phyloP scores from a whole-genome alignment of 2,888 invertebrate species.

The Hydrotaea cyrtoneurina region DNA sequence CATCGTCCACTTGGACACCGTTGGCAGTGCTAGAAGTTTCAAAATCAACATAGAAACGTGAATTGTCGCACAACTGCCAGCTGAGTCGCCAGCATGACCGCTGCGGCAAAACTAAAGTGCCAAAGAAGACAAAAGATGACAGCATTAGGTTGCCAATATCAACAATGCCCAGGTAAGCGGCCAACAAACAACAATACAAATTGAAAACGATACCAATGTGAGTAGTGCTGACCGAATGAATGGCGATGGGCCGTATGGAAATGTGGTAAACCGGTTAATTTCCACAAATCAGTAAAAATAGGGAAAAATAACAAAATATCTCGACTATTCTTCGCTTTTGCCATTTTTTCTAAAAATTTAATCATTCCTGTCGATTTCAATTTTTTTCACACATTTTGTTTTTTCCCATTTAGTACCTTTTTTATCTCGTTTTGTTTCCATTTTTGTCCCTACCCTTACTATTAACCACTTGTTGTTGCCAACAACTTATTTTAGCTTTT shows the following conservation, averaged over 20 bases:
- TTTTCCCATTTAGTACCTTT: too few relatives aligned
- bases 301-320: too few relatives aligned
- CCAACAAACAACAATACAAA: constrained; percentile 23
- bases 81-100: constrained; percentile 68
- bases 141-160: constrained; percentile 65
- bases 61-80: constrained; percentile 68
- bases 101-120: constrained; percentile 68
- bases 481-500: too few relatives aligned
- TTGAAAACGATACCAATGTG: constrained; percentile 22
- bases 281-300: too few relatives aligned
- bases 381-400: too few relatives aligned
- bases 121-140: constrained; percentile 68
- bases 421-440: too few relatives aligned
- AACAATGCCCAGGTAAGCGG: constrained; percentile 7
- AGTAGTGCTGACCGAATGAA: neutral
- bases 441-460: too few relatives aligned
- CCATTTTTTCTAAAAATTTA: too few relatives aligned
- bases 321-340: too few relatives aligned
- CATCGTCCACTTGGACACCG: neutral
- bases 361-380: too few relatives aligned
- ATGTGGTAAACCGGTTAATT: neutral
- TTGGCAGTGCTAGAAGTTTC: constrained; percentile 5
- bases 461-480: too few relatives aligned
- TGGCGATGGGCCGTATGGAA: neutral
- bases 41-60: constrained; percentile 54